Evolutionary conservation across 2,888 invertebrate genomes (phyloP), one percentile per base, ranked within the genome.

Genomic region (Nineta flava): DNA sequence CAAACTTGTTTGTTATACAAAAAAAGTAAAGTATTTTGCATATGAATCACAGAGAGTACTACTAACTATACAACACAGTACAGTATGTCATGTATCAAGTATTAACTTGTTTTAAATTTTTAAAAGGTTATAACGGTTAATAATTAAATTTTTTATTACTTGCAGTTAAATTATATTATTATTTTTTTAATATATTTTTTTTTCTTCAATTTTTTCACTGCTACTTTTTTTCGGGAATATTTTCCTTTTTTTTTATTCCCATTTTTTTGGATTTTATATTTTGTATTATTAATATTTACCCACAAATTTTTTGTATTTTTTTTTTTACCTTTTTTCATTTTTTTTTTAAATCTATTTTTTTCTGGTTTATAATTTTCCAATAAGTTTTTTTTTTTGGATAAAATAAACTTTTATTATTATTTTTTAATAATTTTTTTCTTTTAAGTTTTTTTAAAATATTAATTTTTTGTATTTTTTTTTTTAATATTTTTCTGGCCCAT

Each of bases 271-370:
- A 13, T 13, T 32, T 32, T 15, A 13, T 46, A 13, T 10, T 31
- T 46, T 46, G 50, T 51, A 43, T 49, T 49, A n/a, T 49, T 46
- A 47, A 48, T 52, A 54, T 53, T 55, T 52, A 52, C 56, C 56
- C 53, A 53, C 51, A 48, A 48, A 49, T 49, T 53, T 51, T 53
- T 54, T 55, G 52, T 49, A 54, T 54, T 19, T 5, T 7, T n/a
- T n/a, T 54, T 52, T 40, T 42, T 47, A 46, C 40, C 46, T 26
- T 41, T 47, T 40, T 15, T 15, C 21, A 40, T 45, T 47, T 45
- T 46, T 17, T 49, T 19, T 42, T 42, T 15, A 9, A 21, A 46
- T 45, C 43, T 40, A 45, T 40, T 46, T 19, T 46, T 48, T 43
- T 43, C 43, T 43, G n/a, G 34, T 51, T 13, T 51, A 17, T 21